phyloP scores from a whole-genome alignment of 2,113 vertebrate genomes.

The Lathamus discolor region DNA sequence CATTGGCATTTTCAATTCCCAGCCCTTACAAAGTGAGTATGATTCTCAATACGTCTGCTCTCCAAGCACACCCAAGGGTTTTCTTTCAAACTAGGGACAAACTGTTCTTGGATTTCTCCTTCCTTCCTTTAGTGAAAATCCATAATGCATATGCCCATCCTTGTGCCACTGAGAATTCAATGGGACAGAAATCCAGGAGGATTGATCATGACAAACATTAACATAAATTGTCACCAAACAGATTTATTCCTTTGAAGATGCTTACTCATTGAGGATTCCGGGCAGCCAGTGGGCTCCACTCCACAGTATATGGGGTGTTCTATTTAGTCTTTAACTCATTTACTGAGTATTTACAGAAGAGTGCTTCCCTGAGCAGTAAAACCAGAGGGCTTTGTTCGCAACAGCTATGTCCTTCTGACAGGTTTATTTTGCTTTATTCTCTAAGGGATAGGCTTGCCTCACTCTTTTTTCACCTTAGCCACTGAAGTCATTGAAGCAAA shows the following conservation, averaged over 20 bases:
- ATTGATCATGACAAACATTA: slow-evolving; percentile 21
- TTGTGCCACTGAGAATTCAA: neutral
- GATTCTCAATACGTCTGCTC: neutral
- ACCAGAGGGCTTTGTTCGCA: neutral
- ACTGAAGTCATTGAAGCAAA: neutral
- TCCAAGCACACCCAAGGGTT: neutral
- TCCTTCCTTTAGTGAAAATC: neutral
- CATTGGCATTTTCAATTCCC: too few species aligned
- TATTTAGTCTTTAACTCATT: slow-evolving; percentile 53
- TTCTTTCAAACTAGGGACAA: neutral
- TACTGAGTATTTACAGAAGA: slow-evolving; percentile 53
- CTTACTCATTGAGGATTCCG: slow-evolving; percentile 27
- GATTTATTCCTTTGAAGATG: slow-evolving; percentile 31
- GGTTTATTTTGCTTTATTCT: slow-evolving; percentile 51
- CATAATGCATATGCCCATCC: neutral
- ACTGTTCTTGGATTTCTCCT: neutral
- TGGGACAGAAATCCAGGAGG: neutral
- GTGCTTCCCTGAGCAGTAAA: slow-evolving; percentile 40
- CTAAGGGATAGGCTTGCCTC: neutral
- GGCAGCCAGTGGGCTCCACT: neutral
- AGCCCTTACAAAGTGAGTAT: neutral
- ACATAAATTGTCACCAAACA: slow-evolving; percentile 39
- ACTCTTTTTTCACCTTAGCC: neutral
- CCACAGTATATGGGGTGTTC: slow-evolving; percentile 6
- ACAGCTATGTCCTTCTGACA: slow-evolving; percentile 26